These are phyloP conservation scores for Cisticola juncidis DNA, from an alignment of 2,113 vertebrate species.

Conservation along the genomic window DNA sequence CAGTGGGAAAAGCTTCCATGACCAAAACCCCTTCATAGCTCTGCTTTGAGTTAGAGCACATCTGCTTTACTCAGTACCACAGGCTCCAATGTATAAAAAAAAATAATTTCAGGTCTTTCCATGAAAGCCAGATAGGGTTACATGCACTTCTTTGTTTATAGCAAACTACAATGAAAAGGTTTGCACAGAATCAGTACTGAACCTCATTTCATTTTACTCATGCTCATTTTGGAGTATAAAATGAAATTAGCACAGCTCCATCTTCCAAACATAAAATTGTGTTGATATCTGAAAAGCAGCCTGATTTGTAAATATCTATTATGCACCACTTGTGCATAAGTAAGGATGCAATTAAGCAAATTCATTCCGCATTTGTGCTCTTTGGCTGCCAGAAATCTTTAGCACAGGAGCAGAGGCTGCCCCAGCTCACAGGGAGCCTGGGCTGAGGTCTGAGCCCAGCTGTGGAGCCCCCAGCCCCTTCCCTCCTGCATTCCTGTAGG, in stretches of 20 bases:
- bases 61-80: slow-evolving; percentile 40
- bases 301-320: slow-evolving; percentile 69
- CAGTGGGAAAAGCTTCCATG: background rate
- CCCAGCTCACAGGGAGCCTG: background rate
- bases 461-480: background rate
- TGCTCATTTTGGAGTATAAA: slow-evolving; percentile 25
- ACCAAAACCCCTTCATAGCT: background rate
- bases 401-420: background rate
- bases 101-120: slow-evolving; percentile 8
- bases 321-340: slow-evolving; percentile 50
- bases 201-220: background rate
- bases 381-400: slow-evolving; percentile 32
- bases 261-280: slow-evolving; percentile 1
- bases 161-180: background rate
- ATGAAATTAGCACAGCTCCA: slow-evolving; percentile 8
- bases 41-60: background rate
- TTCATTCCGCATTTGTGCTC: background rate
- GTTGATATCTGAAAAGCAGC: slow-evolving; percentile 35
- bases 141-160: background rate
- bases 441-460: background rate
- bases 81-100: background rate
- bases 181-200: background rate
- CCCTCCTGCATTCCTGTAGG: background rate
- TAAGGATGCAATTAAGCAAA: slow-evolving; percentile 63
- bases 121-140: background rate